Evolutionary conservation across 2,113 vertebrate genomes (phyloP).

Genomic region (Lethenteron camtschaticum): DNA sequence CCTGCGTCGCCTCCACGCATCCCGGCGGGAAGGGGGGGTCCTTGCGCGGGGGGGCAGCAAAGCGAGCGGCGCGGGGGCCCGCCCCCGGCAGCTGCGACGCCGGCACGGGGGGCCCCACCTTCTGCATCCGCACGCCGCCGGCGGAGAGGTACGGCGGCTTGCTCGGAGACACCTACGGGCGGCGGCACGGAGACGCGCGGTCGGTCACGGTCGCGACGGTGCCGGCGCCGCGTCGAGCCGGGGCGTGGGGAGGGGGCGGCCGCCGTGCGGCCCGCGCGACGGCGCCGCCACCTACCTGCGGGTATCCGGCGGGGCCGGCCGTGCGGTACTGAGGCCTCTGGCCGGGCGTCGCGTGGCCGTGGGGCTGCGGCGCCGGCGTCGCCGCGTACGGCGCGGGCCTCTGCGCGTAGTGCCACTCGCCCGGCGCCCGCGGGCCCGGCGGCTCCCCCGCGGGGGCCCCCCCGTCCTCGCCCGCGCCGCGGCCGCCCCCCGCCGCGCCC

Average conservation of each 20-base stretch:
- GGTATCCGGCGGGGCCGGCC: background rate
- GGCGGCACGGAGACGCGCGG: background rate
- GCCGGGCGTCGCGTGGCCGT: background rate
- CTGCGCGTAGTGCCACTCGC: background rate
- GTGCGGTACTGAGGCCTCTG: background rate
- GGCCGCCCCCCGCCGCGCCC: no score
- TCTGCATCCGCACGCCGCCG: slow-evolving; percentile 83
- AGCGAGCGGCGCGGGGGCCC: slow-evolving; percentile 49
- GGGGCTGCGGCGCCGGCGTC: background rate
- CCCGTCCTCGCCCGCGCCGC: no score
- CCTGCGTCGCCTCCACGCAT: slow-evolving; percentile 67
- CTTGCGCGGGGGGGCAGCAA: slow-evolving; percentile 37
- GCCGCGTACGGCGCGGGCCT: background rate
- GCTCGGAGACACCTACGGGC: slow-evolving; percentile 29
- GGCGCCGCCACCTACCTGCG: background rate
- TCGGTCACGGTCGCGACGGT: no score
- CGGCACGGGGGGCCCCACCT: slow-evolving; percentile 80
- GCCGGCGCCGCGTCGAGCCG: slow-evolving; percentile 41
- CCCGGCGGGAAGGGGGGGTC: slow-evolving; percentile 89
- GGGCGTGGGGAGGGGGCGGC: slow-evolving; percentile 47
- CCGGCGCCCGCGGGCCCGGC: background rate
- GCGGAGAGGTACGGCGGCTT: slow-evolving; percentile 81
- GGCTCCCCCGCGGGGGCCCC: no score
- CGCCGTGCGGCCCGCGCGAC: slow-evolving; percentile 31
- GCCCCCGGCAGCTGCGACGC: slow-evolving; percentile 54